Evolutionary conservation across 2,797 vertebrate genomes (phyloP).

Genomic region (Enteromius mattozi): DNA sequence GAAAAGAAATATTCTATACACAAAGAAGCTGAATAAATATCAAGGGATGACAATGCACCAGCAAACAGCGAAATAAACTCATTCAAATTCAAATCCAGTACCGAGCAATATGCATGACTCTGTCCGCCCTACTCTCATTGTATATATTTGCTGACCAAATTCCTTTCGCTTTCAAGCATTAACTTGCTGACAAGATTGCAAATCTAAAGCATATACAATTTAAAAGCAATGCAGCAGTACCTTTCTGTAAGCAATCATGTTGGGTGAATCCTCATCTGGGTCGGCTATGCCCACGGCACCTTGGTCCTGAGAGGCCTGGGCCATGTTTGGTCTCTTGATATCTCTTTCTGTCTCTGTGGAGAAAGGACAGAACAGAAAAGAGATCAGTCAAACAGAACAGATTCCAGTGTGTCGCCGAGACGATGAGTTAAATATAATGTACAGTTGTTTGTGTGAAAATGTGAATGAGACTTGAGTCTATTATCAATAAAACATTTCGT

Average conservation of each 20-base stretch:
- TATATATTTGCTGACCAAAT: constrained; percentile 36
- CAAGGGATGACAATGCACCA: constrained; percentile 24
- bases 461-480: background rate
- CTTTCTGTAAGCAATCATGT: constrained; percentile 98
- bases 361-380: constrained; percentile 31
- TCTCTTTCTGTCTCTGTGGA: constrained; percentile 50
- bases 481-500: background rate
- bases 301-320: constrained; percentile 78
- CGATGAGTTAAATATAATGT: constrained; percentile 27
- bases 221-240: constrained; percentile 73
- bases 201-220: background rate
- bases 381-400: constrained; percentile 41
- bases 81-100: constrained; percentile 44
- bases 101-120: constrained; percentile 27
- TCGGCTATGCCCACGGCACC: constrained; percentile 77
- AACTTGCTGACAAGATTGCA: constrained; percentile 9
- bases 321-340: constrained; percentile 71
- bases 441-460: constrained; percentile 25
- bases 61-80: constrained; percentile 8
- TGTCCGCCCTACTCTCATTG: background rate
- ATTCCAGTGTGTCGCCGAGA: background rate
- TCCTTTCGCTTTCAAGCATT: constrained; percentile 8
- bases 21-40: constrained; percentile 30
- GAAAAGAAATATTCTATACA: background rate
- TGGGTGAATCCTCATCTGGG: constrained; percentile 91